Evolutionary conservation across 2,888 invertebrate genomes (phyloP), one percentile per base, ranked within the genome.

Genomic region (Cantharis flavilabris): DNA sequence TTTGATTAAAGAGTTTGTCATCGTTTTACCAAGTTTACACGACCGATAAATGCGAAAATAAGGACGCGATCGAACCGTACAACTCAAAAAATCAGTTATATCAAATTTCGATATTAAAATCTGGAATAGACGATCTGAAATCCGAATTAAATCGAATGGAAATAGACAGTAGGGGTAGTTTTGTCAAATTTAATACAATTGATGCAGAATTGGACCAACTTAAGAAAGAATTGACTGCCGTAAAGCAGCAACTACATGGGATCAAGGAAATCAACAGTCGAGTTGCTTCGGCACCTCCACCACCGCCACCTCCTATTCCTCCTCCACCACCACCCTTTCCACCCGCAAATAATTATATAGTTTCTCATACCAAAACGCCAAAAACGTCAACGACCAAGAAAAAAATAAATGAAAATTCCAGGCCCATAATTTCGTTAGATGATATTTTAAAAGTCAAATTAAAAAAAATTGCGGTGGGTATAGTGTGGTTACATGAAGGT

Each of bases 361-460:
- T 28, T 69, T 9, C 69, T 62, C 2, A 70, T 65, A 30, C 65
- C 74, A 28, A 80, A 72, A 49, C 75, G 70, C 62, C 70, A 9
- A 26, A 30, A 9, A 80, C 75, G 33, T 49, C 72, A n/a, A n/a
- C n/a, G 16, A 71, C 69, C 9, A 82, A 80, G 73, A 84, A 83
- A 71, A 82, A 82, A 23, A 49, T 79, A 18, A 77, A 64, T 16
- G 74, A 78, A 23, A 70, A 67, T 7, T 72, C 77, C n/a, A 78
- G 87, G 62, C 88, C 88, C 0, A 81, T 85, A 4, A 88, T 88
- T 75, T 87, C 86, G n/a, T 77, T 87, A 65, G 87, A 87, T 62
- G 88, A 88, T 74, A 88, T 88, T 73, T 80, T 88, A 65, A 87
- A 87, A 75, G 88, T 88, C 3, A 87, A 87, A 81, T 79, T 88